phyloP scores from a whole-genome alignment of 2,888 invertebrate genomes.

The Parapristionchus giblindavisi region DNA sequence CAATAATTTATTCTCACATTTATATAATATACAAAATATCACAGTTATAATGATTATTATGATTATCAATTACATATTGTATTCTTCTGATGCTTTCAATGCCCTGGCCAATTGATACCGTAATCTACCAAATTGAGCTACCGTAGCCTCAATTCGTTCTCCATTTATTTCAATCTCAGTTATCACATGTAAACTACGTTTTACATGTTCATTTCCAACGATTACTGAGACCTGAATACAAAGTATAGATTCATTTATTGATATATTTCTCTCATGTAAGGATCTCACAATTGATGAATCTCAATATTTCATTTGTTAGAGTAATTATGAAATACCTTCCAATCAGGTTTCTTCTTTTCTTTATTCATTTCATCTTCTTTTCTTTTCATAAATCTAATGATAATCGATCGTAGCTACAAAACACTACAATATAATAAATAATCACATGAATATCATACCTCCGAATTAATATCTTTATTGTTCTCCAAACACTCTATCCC shows the following conservation, averaged over 20 bases:
- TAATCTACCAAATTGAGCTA: constrained; percentile 23
- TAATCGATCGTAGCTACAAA: constrained; percentile 4
- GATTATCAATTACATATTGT: constrained; percentile 18
- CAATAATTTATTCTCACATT: no score
- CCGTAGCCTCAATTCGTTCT: constrained; percentile 40
- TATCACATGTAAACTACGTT: constrained; percentile 49
- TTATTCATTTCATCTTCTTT: constrained; percentile 6
- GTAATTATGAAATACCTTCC: constrained; percentile 31
- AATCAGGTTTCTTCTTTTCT: constrained; percentile 12
- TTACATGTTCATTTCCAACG: constrained; percentile 47
- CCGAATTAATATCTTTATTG: constrained; percentile 9
- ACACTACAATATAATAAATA: not conserved
- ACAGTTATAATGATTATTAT: not conserved
- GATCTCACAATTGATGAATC: no score
- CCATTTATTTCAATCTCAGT: constrained; percentile 45
- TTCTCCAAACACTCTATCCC: constrained; percentile 1
- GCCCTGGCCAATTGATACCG: constrained; percentile 24
- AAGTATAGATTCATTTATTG: no score
- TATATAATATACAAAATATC: no score
- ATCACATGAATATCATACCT: not conserved
- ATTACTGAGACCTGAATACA: constrained; percentile 23
- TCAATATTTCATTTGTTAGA: no score
- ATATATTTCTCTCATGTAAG: no score
- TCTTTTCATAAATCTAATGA: not conserved
- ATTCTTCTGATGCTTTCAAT: constrained; percentile 31